Percentiles rank a stretch among this genome's conserved stretches.
These are phyloP conservation scores for Scomber scombrus DNA, from an alignment of 2,113 vertebrate genomes.

Conservation along the genomic window DNA sequence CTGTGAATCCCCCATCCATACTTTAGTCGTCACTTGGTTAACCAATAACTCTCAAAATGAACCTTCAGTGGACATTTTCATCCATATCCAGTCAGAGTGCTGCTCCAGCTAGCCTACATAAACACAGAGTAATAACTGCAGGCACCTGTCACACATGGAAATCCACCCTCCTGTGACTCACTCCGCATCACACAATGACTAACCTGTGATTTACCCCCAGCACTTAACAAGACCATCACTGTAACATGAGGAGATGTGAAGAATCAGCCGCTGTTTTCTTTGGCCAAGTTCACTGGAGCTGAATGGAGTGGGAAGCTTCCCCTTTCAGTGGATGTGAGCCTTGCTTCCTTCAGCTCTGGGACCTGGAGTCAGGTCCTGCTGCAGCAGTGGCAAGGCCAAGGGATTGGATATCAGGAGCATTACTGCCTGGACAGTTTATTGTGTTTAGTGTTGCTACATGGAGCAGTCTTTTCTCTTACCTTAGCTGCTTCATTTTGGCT, in stretches of 20 bases:
- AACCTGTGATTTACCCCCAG: constrained; percentile 64
- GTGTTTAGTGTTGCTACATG: background rate
- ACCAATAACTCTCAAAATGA: background rate
- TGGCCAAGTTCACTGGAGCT: constrained; percentile 78
- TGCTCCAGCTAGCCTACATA: constrained; percentile 37
- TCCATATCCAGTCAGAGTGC: background rate
- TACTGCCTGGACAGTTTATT: background rate
- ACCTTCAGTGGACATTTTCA: constrained; percentile 19
- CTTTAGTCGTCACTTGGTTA: background rate
- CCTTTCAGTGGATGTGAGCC: constrained; percentile 71
- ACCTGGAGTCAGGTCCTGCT: background rate
- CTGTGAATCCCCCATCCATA: background rate
- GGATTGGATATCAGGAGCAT: constrained; percentile 63
- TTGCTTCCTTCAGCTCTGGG: constrained; percentile 63
- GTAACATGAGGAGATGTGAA: constrained; percentile 71
- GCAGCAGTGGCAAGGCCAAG: background rate
- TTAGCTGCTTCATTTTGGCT: background rate
- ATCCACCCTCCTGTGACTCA: constrained; percentile 56
- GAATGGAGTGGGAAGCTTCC: constrained; percentile 71
- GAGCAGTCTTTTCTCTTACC: background rate
- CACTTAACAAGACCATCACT: constrained; percentile 56
- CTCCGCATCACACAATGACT: constrained; percentile 48
- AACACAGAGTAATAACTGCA: constrained; percentile 44
- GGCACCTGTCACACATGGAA: constrained; percentile 59
- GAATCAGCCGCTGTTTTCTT: constrained; percentile 73